Evolutionary conservation across 2,113 vertebrate species (phyloP), one percentile per base, ranked within the genome.

Genomic region (Cariama cristata): DNA sequence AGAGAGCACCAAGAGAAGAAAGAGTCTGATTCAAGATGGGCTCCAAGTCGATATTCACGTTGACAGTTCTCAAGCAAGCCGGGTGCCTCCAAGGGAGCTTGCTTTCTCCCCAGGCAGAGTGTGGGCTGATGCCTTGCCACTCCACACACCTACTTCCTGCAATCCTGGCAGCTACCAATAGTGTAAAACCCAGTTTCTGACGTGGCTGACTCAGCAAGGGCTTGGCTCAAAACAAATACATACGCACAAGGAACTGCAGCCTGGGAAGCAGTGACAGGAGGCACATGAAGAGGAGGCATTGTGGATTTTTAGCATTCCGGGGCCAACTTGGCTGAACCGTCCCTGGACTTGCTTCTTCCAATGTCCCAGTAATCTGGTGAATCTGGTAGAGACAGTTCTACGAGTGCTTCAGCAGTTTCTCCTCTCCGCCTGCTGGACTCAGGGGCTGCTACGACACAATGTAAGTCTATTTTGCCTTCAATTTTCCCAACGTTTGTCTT

Each of bases 141-240:
- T 95, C 93, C 60, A 67, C 96, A 95, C 80, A 91, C 88, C 75
- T 97, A 89, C 96, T 97, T 97, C 97, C 97, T 97, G 97, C 95
- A 96, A 97, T 88, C 95, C 92, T 76, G 90, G 95, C 97, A 98
- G 98, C 98, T 98, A 98, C 94, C 97, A 96, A 83, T 58, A 47
- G 94, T 86, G 75, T 56, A 97, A 97, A 98, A 92, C 97, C 96
- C 47, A 8, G 97, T 93, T 98, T 94, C 97, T 98, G 95, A 98
- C 97, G 95, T 97, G 97, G 93, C 97, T 98, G 98, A 98, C 97
- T 98, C 98, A 98, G 95, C 96, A 94, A 97, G 97, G 97, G 97
- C 94, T 97, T 93, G 97, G 97, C 98, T 97, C 95, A 95, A 96
- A 97, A 98, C 97, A 98, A 97, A 97, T 86, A 95, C 96, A 92